Evolutionary conservation across 1,140 invertebrate genomes (phyloP), one percentile per base, ranked within the genome.

Genomic region (Bombus consobrinus): DNA sequence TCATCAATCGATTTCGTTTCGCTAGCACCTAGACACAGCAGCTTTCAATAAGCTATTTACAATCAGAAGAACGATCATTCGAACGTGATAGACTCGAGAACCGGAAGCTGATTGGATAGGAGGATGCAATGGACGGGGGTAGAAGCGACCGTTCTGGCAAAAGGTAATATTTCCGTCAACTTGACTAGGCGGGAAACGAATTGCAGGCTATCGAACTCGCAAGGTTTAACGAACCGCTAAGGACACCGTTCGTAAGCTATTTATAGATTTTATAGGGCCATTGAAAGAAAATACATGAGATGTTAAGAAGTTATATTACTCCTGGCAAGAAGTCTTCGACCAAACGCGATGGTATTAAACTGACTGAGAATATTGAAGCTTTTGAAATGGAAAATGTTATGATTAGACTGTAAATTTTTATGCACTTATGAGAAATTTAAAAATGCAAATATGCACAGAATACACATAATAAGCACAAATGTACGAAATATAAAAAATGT

Each of bases 101-200:
- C 43, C 34, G 57, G 66, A 68, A 80, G 66, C n/a, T 86, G 88
- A 87, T 66, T 34, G 66, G 43, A 69, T 80, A 84, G 59, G 88
- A 94, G 87, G 91, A 95, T 95, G 94, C 94, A 81, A 95, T 95
- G 94, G 94, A 92, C 85, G 93, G 94, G 87, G 91, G 93, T 81
- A 94, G 90, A 89, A 93, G 90, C 80, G 93, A 94, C 83, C 92
- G 92, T 92, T 91, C 91, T 76, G 88, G 89, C 81, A 94, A 93
- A 93, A 95, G 94, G 94, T 95, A 93, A 92, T 25, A 53, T 13
- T 69, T 79, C 32, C 32, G 62, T 84, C 80, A 25, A 62, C 39
- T 59, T 18, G 12, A 39, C 64, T 77, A 39, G 83, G 83, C 77
- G 66, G 83, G 68, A 85, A 80, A 80, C 57, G 57, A 10, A 80